Conservation (phyloP, 2,888 invertebrate genomes). For the Mesodorylaimus sp. region DNA sequence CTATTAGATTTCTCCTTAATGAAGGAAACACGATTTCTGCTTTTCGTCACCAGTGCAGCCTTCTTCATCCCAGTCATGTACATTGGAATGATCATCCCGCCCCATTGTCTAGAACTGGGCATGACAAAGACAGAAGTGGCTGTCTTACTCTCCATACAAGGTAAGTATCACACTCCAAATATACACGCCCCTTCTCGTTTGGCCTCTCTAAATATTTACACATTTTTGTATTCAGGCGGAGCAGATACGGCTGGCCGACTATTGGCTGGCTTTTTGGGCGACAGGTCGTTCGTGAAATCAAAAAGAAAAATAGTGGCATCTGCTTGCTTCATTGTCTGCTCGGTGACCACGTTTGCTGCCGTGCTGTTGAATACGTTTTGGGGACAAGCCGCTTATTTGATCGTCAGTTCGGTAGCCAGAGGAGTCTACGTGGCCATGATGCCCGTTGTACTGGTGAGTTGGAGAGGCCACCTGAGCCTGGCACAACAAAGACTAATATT, state of each 20-base stretch:
- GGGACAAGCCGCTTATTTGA: background rate
- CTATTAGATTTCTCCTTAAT: background rate
- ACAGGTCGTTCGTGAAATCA: background rate
- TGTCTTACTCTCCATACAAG: conserved; percentile 1
- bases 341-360: background rate
- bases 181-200: too few species aligned
- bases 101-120: background rate
- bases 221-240: too few species aligned
- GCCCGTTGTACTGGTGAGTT: background rate
- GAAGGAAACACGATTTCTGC: background rate
- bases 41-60: background rate
- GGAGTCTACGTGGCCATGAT: conserved; percentile 6
- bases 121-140: background rate
- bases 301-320: background rate
- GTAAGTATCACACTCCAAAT: too few species aligned
- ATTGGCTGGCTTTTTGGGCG: conserved; percentile 1
- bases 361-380: background rate
- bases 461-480: too few species aligned
- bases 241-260: conserved; percentile 5
- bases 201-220: too few species aligned
- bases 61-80: background rate
- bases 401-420: background rate
- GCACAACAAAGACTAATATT: too few species aligned
- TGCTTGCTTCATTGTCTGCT: background rate
- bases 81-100: background rate